These are phyloP conservation scores for Volucella inflata DNA, from an alignment of 2,888 invertebrate genomes.

Conservation along the genomic window DNA sequence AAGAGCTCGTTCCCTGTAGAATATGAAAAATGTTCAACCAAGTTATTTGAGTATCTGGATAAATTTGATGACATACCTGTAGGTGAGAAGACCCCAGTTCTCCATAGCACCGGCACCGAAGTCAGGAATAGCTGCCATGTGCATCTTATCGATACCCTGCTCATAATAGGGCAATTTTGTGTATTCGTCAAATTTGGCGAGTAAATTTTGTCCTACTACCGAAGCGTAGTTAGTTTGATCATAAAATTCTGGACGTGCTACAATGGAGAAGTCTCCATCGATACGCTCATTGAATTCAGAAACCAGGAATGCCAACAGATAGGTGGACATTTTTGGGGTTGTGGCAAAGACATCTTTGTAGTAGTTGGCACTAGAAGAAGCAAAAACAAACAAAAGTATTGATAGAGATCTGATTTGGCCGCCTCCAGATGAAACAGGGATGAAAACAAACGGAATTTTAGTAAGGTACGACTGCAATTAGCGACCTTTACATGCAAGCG, in stretches of 20 bases:
- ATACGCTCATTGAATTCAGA: constrained; percentile 84
- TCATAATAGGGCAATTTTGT: constrained; percentile 85
- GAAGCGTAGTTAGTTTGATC: constrained; percentile 88
- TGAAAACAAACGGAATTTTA: too few species aligned
- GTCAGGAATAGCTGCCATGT: constrained; percentile 93
- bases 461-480: too few species aligned
- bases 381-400: too few species aligned
- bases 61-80: constrained; percentile 84
- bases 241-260: constrained; percentile 88
- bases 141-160: constrained; percentile 88
- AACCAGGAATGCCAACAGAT: constrained; percentile 91
- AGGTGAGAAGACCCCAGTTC: constrained; percentile 95
- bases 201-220: constrained; percentile 85
- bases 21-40: constrained; percentile 85
- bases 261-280: constrained; percentile 84
- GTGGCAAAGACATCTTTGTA: constrained; percentile 79
- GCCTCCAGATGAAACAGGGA: too few species aligned
- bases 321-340: constrained; percentile 89
- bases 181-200: constrained; percentile 85
- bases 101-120: constrained; percentile 95
- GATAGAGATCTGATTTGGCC: too few species aligned
- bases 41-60: neutral
- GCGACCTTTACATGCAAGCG: too few species aligned
- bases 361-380: constrained; percentile 73
- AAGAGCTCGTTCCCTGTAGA: constrained; percentile 87